Percentiles rank a stretch among this genome's conserved stretches.
phyloP scores from a whole-genome alignment of 1,140 invertebrate genomes.

The Drosophila guanche region DNA sequence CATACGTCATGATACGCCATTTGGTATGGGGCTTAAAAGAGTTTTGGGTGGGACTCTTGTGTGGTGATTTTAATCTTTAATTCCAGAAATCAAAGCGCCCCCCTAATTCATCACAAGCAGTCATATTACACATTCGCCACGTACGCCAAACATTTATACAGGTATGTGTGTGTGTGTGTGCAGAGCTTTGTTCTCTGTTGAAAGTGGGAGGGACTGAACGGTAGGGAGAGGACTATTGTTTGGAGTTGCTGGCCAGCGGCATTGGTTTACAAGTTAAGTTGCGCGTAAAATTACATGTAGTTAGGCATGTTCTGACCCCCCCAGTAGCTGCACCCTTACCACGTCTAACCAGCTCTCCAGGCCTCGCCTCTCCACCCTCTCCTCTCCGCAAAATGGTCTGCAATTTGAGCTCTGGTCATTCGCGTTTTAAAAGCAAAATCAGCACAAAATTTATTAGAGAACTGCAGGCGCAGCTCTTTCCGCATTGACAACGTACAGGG shows the following conservation, averaged over 20 bases:
- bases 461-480: slow-evolving; percentile 71
- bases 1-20: slow-evolving; percentile 43
- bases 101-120: slow-evolving; percentile 49
- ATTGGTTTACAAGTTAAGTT: slow-evolving; percentile 74
- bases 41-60: slow-evolving; percentile 9
- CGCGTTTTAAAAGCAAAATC: slow-evolving; percentile 74
- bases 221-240: neutral
- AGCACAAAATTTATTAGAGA: slow-evolving; percentile 78
- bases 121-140: slow-evolving; percentile 74
- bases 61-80: slow-evolving; percentile 66
- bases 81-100: slow-evolving; percentile 65
- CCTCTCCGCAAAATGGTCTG: slow-evolving; percentile 58
- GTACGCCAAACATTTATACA: slow-evolving; percentile 68
- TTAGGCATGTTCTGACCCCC: slow-evolving; percentile 68
- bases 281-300: slow-evolving; percentile 80
- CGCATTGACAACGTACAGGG: slow-evolving; percentile 68
- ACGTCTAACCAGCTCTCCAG: neutral
- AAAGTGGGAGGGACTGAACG: neutral
- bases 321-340: neutral
- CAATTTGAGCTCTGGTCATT: slow-evolving; percentile 61
- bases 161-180: neutral
- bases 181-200: neutral
- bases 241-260: neutral
- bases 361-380: neutral
- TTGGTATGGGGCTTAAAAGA: fast-evolving